Conservation (phyloP, 2,113 vertebrate species). For the Poeciliopsis retropinna region DNA sequence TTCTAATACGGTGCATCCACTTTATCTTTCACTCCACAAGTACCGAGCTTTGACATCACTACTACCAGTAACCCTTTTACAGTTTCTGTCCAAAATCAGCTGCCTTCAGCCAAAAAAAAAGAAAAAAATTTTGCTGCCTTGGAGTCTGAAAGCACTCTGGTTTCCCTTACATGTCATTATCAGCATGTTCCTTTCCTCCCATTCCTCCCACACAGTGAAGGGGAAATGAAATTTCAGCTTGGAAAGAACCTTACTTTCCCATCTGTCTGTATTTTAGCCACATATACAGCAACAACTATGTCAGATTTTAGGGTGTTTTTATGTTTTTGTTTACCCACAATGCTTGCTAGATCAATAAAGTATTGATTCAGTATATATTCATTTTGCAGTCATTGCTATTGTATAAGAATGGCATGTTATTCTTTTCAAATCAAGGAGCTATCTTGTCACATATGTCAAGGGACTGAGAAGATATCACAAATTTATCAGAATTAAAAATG, state of each 20-base stretch:
- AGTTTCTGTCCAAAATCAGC: conserved; percentile 30
- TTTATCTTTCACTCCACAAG: neutral
- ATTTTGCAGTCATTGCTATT: neutral
- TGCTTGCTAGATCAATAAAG: neutral
- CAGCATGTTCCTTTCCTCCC: conserved; percentile 48
- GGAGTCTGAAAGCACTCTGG: conserved; percentile 13
- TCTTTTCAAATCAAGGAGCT: too few relatives aligned
- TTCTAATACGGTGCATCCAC: neutral
- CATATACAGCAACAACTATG: neutral
- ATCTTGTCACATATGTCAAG: too few relatives aligned
- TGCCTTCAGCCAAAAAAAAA: conserved; percentile 11
- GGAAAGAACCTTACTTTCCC: conserved; percentile 28
- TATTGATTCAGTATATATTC: neutral
- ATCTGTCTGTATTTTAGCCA: conserved; percentile 34
- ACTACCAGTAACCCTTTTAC: conserved; percentile 23
- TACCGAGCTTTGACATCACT: neutral
- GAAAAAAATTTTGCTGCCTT: neutral
- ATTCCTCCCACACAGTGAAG: conserved; percentile 41
- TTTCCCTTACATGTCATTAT: conserved; percentile 60
- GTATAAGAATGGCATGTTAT: too few relatives aligned
- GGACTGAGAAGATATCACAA: too few relatives aligned
- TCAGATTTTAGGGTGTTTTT: too few relatives aligned
- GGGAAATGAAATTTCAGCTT: conserved; percentile 27
- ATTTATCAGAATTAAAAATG: too few relatives aligned
- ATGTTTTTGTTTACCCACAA: neutral